Percentiles rank a stretch among this genome's conserved stretches.
Evolutionary conservation across 2,888 invertebrate species (phyloP).

Genomic region (Cheilosia vulpina): DNA sequence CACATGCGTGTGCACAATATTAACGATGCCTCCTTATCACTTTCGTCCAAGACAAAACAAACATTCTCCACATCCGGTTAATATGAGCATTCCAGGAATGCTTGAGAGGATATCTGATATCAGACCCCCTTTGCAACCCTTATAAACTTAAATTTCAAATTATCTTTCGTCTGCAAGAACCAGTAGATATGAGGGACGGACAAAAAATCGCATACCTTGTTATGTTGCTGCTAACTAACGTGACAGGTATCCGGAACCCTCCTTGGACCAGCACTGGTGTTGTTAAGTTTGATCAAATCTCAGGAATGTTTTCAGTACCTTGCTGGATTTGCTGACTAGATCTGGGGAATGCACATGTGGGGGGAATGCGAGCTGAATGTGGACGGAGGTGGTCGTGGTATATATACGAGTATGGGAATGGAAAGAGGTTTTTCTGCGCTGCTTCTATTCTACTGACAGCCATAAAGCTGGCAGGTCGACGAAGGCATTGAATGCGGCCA

Average conservation of each 20-base stretch:
- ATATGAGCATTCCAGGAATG: constrained; percentile 43
- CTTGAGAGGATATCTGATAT: constrained; percentile 9
- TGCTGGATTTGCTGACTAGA: constrained; percentile 11
- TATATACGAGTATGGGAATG: background rate
- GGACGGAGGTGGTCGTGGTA: too few relatives aligned
- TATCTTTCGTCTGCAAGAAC: background rate
- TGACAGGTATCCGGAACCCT: constrained; percentile 46
- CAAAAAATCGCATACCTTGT: background rate
- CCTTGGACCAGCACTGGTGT: background rate
- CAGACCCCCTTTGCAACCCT: constrained; percentile 26
- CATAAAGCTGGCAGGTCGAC: constrained; percentile 4
- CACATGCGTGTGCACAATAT: constrained; percentile 57
- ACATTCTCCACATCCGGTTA: constrained; percentile 34
- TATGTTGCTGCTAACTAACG: constrained; percentile 26
- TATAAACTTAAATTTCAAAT: constrained; percentile 29
- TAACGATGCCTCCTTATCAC: constrained; percentile 51
- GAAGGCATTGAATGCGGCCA: background rate
- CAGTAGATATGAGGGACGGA: background rate
- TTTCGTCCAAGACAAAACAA: constrained; percentile 26
- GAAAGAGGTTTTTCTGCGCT: constrained; percentile 2
- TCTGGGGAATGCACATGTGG: background rate
- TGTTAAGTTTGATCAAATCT: constrained; percentile 10
- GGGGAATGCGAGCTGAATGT: background rate
- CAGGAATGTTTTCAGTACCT: constrained; percentile 26
- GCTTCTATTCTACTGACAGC: constrained; percentile 3